These are phyloP conservation scores for Ginglymostoma cirratum DNA, from an alignment of 2,113 vertebrate species.

Conservation along the genomic window DNA sequence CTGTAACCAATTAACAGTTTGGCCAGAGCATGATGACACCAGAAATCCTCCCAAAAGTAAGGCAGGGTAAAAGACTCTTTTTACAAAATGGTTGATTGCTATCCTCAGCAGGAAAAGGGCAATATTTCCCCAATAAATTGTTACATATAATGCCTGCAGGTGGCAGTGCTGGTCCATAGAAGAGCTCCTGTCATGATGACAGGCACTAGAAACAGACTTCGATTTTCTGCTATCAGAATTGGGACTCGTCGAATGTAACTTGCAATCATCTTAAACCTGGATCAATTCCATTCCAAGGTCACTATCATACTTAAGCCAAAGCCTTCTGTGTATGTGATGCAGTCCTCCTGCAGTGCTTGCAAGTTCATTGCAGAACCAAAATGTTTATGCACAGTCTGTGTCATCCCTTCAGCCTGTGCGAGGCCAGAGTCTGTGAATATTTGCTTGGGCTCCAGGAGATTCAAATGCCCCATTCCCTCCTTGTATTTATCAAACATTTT, in stretches of 20 bases:
- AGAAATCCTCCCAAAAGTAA: neutral
- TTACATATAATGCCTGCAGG: neutral
- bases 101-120: neutral
- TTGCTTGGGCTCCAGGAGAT: neutral
- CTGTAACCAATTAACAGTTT: neutral
- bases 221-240: neutral
- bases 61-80: neutral
- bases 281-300: neutral
- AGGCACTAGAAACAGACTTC: neutral
- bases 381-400: neutral
- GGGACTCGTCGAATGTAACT: neutral
- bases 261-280: neutral
- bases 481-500: neutral
- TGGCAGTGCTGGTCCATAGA: neutral
- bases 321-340: neutral
- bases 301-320: neutral
- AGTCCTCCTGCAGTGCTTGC: neutral
- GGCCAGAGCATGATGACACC: neutral
- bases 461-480: neutral
- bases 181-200: neutral
- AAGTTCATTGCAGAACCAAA: no score
- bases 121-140: neutral
- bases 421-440: neutral
- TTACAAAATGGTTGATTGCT: neutral
- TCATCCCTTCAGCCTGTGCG: neutral